Evolutionary conservation across 2,113 vertebrate species (phyloP).

Genomic region (Typhlomys cinereus): DNA sequence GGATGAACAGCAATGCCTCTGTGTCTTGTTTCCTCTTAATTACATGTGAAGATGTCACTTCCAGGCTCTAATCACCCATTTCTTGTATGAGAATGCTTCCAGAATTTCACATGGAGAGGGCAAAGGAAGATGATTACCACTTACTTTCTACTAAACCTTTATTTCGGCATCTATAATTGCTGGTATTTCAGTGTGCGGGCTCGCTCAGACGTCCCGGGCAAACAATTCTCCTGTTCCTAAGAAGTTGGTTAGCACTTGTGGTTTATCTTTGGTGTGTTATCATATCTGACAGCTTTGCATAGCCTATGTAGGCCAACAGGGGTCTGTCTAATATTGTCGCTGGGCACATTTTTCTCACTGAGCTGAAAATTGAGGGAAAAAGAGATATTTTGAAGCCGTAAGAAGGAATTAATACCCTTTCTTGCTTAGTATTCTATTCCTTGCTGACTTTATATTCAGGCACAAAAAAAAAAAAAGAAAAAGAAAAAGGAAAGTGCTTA

Average conservation of each 20-base stretch:
- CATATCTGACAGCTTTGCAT: constrained; percentile 90
- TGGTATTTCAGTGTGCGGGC: constrained; percentile 83
- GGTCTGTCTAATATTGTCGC: constrained; percentile 92
- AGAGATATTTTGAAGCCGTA: constrained; percentile 85
- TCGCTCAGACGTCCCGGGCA: constrained; percentile 84
- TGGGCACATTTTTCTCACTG: constrained; percentile 85
- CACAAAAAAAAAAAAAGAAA: constrained; percentile 46
- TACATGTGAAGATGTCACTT: constrained; percentile 70
- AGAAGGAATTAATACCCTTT: constrained; percentile 88
- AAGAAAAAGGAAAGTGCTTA: constrained; percentile 77
- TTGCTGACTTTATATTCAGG: constrained; percentile 87
- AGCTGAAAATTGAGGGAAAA: constrained; percentile 84
- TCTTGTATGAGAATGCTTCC: constrained; percentile 64
- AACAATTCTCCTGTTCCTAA: constrained; percentile 81
- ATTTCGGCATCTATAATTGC: constrained; percentile 78
- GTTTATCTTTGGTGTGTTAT: constrained; percentile 87
- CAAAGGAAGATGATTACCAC: constrained; percentile 72
- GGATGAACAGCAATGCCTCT: constrained; percentile 45
- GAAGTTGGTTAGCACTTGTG: constrained; percentile 83
- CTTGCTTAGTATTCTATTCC: constrained; percentile 83
- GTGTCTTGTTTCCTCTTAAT: constrained; percentile 55
- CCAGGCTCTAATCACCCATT: constrained; percentile 65
- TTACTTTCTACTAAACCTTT: constrained; percentile 80
- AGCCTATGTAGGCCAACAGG: constrained; percentile 89
- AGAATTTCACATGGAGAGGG: constrained; percentile 59